Conservation (phyloP, 2,888 invertebrate species). For the Acanthopleura granulata region DNA sequence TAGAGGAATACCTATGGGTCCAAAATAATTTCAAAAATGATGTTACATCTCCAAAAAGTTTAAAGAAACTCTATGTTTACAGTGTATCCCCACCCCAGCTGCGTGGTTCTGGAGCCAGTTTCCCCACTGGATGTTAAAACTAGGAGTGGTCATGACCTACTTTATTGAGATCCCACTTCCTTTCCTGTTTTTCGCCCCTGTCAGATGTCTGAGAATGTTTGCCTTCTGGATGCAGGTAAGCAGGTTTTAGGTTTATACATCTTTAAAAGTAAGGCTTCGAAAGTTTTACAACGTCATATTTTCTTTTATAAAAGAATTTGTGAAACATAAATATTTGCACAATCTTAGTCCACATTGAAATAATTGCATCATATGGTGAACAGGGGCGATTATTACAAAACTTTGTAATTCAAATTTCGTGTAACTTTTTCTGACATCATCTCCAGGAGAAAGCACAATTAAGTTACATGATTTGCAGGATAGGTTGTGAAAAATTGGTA, state of each 20-base stretch:
- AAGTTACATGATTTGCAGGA: too few species aligned
- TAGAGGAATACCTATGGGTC: not conserved
- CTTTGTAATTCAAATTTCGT: too few species aligned
- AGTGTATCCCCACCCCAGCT: conserved; percentile 81
- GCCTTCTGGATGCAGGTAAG: conserved; percentile 79
- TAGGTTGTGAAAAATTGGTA: too few species aligned
- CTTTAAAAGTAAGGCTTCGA: too few species aligned
- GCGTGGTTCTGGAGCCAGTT: conserved; percentile 82
- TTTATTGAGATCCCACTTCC: conserved; percentile 79
- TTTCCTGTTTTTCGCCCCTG: conserved; percentile 81
- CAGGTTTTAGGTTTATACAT: conserved; percentile 22
- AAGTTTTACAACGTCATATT: too few species aligned
- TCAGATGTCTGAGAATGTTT: conserved; percentile 75
- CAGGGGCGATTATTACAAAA: too few species aligned
- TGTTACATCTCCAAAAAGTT: not conserved
- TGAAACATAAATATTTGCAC: too few species aligned
- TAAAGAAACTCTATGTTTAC: conserved; percentile 43
- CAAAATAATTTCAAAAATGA: not conserved
- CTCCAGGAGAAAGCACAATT: too few species aligned
- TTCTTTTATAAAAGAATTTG: too few species aligned
- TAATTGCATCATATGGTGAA: too few species aligned
- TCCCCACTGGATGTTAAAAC: conserved; percentile 78
- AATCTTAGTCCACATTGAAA: too few species aligned
- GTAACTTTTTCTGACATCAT: too few species aligned
- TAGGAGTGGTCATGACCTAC: conserved; percentile 76